Base-by-base conservation (phyloP, 23 tunicate genomes). In the Trididemnum nubilum region DNA sequence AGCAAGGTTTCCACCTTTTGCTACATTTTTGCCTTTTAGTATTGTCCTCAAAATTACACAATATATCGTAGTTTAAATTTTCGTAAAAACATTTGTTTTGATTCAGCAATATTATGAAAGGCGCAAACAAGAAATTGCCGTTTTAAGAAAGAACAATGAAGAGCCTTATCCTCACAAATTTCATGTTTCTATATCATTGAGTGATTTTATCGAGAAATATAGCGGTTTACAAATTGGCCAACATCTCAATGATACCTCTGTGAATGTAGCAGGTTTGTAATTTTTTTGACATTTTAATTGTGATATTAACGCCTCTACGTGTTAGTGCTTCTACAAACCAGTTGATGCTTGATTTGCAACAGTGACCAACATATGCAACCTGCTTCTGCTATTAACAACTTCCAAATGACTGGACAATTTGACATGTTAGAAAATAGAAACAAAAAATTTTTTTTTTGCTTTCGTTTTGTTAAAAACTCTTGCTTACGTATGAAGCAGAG, bases 161-260 rank as follows among this genome's bases (percentile, higher is more conserved):
- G 86, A 95, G 3, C 99, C 99, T 2, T 95, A 95, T 49, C 99
- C 99, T 1, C 99, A 95, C 86, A 95, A 95, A 40, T 95, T 95
- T 35, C 92, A 95, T 79, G 99, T 95, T 0, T 65, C 85, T 3
- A 70, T 86, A 12, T 86, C 96, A 4, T 76, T 95, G 28, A 64
- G 65, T 35, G 91, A 86, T 35, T 95, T 61, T 63, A 86, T 95
- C 27, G 86, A 90, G 36, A 86, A 72, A 52, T 90, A 82, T 77
- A 76, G 64, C 32, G 22, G 85, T 37, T 39, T 95, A 23, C 86
- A 90, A 71, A 85, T 35, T 30, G 99, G 99, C 0, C 35, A 58
- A 25, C 92, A 85, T 52, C 35, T 72, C 23, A 82, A 83, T 12
- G 89, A 82, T 35, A 81, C 29, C 5, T 30, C 61, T 3, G 73